Evolutionary conservation across 2,888 invertebrate species (phyloP).

Genomic region (Isotomurus palustris): DNA sequence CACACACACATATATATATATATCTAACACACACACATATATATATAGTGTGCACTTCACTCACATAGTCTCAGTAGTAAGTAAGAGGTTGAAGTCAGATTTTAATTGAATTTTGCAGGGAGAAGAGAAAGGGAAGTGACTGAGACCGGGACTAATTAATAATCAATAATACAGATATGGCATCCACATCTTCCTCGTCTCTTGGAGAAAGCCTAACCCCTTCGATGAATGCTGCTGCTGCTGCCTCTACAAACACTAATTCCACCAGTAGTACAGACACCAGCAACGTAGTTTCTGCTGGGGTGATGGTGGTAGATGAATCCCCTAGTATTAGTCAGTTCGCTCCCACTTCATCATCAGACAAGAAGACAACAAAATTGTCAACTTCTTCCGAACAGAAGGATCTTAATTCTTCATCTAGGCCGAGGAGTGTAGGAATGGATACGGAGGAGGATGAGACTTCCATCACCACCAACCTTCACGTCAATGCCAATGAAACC

Average conservation of each 20-base stretch:
- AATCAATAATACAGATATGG: conserved; percentile 38
- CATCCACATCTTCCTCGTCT: conserved; percentile 21
- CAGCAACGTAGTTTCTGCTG: background rate
- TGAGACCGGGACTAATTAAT: conserved; percentile 40
- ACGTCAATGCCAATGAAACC: background rate
- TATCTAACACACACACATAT: too few species aligned
- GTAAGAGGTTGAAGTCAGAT: conserved; percentile 22
- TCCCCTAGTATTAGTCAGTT: background rate
- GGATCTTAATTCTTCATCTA: background rate
- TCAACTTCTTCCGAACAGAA: background rate
- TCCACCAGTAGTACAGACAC: background rate
- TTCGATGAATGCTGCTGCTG: background rate
- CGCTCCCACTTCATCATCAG: conserved; percentile 11
- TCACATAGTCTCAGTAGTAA: background rate
- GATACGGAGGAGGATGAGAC: background rate
- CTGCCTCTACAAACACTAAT: background rate
- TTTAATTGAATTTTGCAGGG: conserved; percentile 43
- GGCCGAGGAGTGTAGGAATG: too few species aligned
- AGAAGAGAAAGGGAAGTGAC: conserved; percentile 10
- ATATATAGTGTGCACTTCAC: background rate
- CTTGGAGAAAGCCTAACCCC: background rate
- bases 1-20: too few species aligned
- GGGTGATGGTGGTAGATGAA: background rate
- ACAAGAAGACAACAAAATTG: background rate
- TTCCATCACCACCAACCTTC: background rate